Evolutionary conservation across 1,140 invertebrate genomes (phyloP).

Genomic region (Tetragnatha versicolor): DNA sequence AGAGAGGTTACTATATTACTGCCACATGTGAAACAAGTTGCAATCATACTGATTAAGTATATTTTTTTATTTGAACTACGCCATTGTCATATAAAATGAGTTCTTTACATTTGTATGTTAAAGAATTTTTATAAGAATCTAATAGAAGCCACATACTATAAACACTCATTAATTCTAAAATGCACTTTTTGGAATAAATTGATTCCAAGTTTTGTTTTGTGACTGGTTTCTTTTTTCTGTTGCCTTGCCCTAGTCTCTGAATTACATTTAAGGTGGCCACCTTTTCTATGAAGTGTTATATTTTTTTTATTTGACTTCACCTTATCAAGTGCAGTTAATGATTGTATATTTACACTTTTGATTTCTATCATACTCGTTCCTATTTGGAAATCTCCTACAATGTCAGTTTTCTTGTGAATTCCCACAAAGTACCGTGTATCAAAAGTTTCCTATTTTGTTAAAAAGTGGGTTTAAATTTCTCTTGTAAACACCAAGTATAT

Average conservation of each 20-base stretch:
- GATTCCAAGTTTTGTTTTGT: too few species aligned
- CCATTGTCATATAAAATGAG: conserved; percentile 18
- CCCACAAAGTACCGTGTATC: conserved; percentile 7
- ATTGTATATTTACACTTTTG: conserved; percentile 11
- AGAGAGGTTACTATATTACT: neutral
- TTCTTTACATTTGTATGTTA: conserved; percentile 32
- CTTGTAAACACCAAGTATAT: conserved; percentile 34
- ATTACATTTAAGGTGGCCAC: conserved; percentile 24
- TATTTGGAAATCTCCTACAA: conserved; percentile 18
- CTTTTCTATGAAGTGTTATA: conserved; percentile 38
- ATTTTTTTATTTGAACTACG: conserved; percentile 39
- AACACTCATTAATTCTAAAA: neutral
- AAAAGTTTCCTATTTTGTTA: conserved; percentile 54
- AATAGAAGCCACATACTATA: conserved; percentile 1
- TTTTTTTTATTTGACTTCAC: neutral
- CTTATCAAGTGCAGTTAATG: conserved; percentile 6
- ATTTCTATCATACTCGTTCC: conserved; percentile 39
- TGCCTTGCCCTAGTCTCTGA: conserved; percentile 31
- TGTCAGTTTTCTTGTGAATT: conserved; percentile 34
- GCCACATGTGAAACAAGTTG: conserved; percentile 15
- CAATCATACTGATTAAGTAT: conserved; percentile 33
- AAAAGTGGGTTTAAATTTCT: conserved; percentile 28
- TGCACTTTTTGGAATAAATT: too few species aligned
- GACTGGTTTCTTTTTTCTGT: neutral
- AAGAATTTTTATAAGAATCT: conserved; percentile 14